A percentile compares a stretch with the other conserved stretches of the same genome.
Conservation (phyloP, 2,113 vertebrate genomes). For the Suncus etruscus region DNA sequence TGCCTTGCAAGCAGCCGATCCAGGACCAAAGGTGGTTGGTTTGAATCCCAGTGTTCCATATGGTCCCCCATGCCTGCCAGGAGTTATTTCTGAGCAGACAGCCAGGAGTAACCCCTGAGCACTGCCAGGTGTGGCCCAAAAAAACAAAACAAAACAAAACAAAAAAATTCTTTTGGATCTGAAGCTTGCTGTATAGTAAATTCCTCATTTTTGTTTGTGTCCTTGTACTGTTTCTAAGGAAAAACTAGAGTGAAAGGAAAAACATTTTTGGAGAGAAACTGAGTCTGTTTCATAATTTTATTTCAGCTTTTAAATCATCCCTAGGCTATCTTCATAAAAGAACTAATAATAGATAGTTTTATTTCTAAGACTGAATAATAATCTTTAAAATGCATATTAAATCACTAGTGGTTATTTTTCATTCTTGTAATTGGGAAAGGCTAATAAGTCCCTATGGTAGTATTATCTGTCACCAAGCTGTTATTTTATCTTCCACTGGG, state of each 20-base stretch:
- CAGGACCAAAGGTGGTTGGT: too few species aligned
- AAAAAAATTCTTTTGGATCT: background rate
- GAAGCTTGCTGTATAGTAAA: slow-evolving; percentile 30
- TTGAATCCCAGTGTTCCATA: too few species aligned
- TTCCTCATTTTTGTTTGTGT: slow-evolving; percentile 49
- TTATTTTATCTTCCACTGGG: slow-evolving; percentile 23
- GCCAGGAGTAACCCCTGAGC: too few species aligned
- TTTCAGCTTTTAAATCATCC: slow-evolving; percentile 55
- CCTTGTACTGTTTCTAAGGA: slow-evolving; percentile 35
- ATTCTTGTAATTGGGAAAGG: slow-evolving; percentile 58
- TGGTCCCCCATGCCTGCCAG: too few species aligned
- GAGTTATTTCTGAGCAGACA: too few species aligned
- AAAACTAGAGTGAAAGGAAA: background rate
- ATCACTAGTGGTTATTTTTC: background rate
- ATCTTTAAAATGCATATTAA: slow-evolving; percentile 66
- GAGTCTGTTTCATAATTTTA: slow-evolving; percentile 18
- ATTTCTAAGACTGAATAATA: slow-evolving; percentile 38
- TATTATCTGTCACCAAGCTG: slow-evolving; percentile 47
- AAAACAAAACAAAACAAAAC: too few species aligned
- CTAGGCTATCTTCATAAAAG: slow-evolving; percentile 26
- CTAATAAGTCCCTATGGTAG: slow-evolving; percentile 52
- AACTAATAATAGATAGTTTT: slow-evolving; percentile 41
- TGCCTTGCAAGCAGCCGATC: too few species aligned
- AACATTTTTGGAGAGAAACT: slow-evolving; percentile 9
- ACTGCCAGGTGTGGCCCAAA: too few species aligned